Evolutionary conservation across 2,113 vertebrate species (phyloP).

Genomic region (Geothlypis trichas): DNA sequence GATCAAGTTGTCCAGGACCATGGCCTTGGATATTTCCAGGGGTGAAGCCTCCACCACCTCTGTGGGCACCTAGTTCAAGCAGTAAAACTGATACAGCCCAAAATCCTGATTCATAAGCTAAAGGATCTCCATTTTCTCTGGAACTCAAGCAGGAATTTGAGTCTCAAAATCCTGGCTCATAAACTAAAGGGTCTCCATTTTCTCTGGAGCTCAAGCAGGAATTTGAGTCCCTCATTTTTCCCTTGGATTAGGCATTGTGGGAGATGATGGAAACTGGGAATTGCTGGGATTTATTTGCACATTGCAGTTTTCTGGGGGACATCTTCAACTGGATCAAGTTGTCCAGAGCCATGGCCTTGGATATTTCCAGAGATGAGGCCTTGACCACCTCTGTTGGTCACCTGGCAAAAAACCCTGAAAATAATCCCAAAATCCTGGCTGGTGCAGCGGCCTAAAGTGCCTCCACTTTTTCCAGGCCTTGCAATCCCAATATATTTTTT

Average conservation of each 20-base stretch:
- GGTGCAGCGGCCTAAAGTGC: fast-evolving
- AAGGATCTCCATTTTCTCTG: background rate
- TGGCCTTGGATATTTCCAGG: too few species aligned
- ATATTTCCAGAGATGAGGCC: background rate
- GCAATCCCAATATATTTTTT: too few species aligned
- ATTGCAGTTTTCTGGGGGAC: background rate
- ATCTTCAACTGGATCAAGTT: background rate
- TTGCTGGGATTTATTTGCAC: background rate
- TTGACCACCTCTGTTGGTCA: background rate
- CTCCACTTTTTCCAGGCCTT: background rate
- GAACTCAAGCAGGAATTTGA: background rate
- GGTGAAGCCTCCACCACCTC: background rate
- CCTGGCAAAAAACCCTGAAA: background rate
- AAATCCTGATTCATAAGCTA: background rate
- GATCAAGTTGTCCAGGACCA: too few species aligned
- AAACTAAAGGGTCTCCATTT: too few species aligned
- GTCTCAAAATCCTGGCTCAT: too few species aligned
- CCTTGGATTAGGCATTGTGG: background rate
- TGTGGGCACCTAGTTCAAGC: background rate
- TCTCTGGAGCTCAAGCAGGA: too few species aligned
- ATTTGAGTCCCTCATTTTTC: background rate
- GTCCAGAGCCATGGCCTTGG: background rate
- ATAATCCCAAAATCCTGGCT: background rate
- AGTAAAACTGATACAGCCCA: background rate
- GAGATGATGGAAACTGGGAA: background rate